Conservation (phyloP, 2,797 vertebrate species). For the Coregonus sp. region DNA sequence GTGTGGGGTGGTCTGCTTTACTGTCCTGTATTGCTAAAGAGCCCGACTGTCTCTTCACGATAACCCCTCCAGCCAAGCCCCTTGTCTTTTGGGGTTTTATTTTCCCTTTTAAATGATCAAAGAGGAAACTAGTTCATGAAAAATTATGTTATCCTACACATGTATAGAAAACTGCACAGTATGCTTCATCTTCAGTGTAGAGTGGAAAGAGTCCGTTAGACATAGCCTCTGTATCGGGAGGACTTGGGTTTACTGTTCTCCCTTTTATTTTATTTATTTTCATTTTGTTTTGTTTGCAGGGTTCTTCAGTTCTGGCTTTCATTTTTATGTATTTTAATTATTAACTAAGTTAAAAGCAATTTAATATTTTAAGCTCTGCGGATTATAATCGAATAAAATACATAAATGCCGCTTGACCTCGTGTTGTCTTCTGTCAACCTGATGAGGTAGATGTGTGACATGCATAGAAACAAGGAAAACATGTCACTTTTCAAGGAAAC, state of each 20-base stretch:
- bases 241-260: conserved; percentile 71
- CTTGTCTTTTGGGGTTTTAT: conserved; percentile 40
- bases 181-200: conserved; percentile 75
- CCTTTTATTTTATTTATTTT: conserved; percentile 76
- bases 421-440: conserved; percentile 29
- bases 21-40: conserved; percentile 33
- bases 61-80: not conserved
- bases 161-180: conserved; percentile 73
- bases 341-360: conserved; percentile 87
- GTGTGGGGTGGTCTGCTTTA: conserved; percentile 34
- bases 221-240: conserved; percentile 73
- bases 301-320: conserved; percentile 83
- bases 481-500: not conserved
- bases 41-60: conserved; percentile 25
- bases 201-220: conserved; percentile 71
- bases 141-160: conserved; percentile 57
- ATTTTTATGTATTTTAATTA: conserved; percentile 86
- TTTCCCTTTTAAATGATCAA: conserved; percentile 62
- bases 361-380: conserved; percentile 84
- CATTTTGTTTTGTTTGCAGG: conserved; percentile 76
- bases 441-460: conserved; percentile 1
- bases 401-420: conserved; percentile 67
- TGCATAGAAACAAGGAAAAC: not conserved
- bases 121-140: conserved; percentile 63
- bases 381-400: conserved; percentile 87